A percentile compares a stretch with the other conserved stretches of the same genome.
Conservation (phyloP, 1,140 invertebrate genomes). For the Heliconius congener region DNA sequence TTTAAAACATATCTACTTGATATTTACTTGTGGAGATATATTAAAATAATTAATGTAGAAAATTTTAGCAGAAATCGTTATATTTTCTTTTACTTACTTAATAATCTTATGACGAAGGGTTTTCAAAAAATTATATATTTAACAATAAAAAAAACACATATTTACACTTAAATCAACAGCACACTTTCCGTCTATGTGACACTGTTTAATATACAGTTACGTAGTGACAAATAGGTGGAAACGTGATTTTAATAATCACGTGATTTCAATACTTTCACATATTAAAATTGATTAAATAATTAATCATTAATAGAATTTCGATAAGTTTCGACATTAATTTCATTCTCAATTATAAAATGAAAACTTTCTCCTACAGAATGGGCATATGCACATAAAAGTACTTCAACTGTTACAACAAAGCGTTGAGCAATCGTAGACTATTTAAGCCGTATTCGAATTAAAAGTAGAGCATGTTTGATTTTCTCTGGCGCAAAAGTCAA, state of each 20-base stretch:
- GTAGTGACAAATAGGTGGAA: neutral
- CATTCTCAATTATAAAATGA: conserved; percentile 15
- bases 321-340: conserved; percentile 6
- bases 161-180: no score
- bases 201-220: neutral
- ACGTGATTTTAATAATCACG: neutral
- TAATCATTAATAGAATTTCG: neutral
- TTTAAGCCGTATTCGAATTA: conserved; percentile 33
- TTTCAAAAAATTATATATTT: neutral
- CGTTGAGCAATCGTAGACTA: conserved; percentile 32
- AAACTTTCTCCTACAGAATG: conserved; percentile 2
- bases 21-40: no score
- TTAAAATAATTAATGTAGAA: neutral
- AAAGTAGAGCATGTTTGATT: conserved; percentile 41
- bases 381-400: neutral
- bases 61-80: neutral
- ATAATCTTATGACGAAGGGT: neutral
- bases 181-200: neutral
- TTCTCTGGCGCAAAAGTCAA: conserved; percentile 46
- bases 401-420: conserved; percentile 37
- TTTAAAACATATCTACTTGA: no score
- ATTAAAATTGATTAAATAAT: conserved; percentile 2
- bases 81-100: neutral
- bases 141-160: no score
- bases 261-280: neutral